phyloP scores from a whole-genome alignment of 2,113 vertebrate genomes.

The Rhadina sibilatrix region DNA sequence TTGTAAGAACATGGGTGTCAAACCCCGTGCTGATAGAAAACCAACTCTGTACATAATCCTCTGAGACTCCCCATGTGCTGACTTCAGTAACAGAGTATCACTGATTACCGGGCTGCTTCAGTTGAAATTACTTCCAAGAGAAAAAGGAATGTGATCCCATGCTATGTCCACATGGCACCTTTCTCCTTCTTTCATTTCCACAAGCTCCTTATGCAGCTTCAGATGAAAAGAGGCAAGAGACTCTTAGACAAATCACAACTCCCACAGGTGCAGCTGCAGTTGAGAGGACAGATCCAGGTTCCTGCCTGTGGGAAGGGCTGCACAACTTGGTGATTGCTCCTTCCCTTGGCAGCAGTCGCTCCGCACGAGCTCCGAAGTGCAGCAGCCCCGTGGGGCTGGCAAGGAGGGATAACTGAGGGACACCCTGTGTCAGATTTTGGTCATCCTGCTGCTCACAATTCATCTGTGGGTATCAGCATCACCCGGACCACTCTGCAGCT shows the following conservation, averaged over 20 bases:
- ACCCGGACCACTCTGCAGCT: accelerated
- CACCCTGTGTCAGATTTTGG: neutral
- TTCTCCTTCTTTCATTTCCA: neutral
- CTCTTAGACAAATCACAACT: neutral
- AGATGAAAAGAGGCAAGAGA: neutral
- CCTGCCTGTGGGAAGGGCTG: neutral
- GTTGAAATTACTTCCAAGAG: neutral
- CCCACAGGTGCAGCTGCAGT: neutral
- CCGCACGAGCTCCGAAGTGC: accelerated
- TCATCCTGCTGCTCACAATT: neutral
- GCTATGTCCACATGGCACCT: neutral
- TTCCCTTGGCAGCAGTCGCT: neutral
- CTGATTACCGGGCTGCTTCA: neutral
- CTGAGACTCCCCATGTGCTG: neutral
- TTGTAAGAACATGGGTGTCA: neutral
- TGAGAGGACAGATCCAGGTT: neutral
- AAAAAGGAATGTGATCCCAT: neutral
- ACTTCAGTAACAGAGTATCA: neutral
- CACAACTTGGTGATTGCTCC: accelerated
- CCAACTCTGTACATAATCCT: neutral
- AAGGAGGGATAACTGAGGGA: neutral
- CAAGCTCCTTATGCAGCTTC: neutral
- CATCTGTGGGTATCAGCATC: neutral
- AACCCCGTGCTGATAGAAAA: neutral
- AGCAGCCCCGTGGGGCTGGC: neutral